A percentile compares a stretch with the other conserved stretches of the same genome.
Conservation (phyloP, 2,113 vertebrate species). For the Ammodytes dubius region DNA sequence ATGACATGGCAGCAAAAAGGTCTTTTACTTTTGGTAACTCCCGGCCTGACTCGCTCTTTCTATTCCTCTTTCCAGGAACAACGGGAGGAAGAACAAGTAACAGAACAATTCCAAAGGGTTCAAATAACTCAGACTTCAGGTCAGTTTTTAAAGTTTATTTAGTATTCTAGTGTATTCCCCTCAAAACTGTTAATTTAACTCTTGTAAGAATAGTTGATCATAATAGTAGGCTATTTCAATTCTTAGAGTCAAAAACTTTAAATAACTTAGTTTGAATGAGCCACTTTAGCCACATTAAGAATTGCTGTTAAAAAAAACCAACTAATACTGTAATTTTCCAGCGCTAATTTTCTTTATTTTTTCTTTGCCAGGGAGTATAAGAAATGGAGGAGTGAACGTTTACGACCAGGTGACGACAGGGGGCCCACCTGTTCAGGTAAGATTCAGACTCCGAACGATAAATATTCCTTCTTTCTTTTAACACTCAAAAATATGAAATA, state of each 20-base stretch:
- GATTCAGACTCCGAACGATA: neutral
- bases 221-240: no score
- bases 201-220: neutral
- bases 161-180: neutral
- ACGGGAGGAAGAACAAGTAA: neutral
- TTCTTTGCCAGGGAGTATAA: neutral
- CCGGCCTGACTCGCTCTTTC: neutral
- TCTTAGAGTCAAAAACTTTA: neutral
- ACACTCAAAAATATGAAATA: neutral
- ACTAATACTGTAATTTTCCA: neutral
- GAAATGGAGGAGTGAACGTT: neutral
- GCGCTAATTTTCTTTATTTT: neutral
- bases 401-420: conserved; percentile 37
- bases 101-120: neutral
- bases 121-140: conserved; percentile 25
- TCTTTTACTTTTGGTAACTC: neutral
- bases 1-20: neutral
- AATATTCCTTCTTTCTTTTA: neutral
- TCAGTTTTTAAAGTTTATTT: neutral
- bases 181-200: neutral
- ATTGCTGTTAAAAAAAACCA: neutral
- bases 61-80: conserved; percentile 64
- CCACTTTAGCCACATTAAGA: neutral
- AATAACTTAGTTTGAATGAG: neutral
- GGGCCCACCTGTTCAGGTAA: conserved; percentile 62